These are phyloP conservation scores for Gasterosteus nipponicus DNA, from an alignment of 2,113 vertebrate genomes.

Conservation along the genomic window DNA sequence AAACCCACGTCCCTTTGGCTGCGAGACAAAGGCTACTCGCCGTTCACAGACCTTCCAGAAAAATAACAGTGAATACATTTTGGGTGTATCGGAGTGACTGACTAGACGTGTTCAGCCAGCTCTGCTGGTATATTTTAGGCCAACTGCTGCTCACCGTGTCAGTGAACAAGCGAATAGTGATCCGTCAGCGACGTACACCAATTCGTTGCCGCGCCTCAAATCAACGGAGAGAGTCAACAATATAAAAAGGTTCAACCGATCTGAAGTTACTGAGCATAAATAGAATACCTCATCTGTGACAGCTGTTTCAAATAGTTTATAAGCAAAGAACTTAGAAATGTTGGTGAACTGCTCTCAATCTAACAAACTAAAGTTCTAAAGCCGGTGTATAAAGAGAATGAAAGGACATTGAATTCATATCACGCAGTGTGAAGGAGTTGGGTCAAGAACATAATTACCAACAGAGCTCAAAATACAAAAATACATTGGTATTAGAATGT, in stretches of 20 bases:
- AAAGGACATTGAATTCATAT: conserved; percentile 28
- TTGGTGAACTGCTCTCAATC: neutral
- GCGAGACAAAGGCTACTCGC: neutral
- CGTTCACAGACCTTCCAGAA: conserved; percentile 22
- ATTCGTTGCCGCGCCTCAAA: conserved; percentile 41
- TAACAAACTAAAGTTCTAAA: conserved; percentile 35
- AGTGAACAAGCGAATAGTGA: conserved; percentile 45
- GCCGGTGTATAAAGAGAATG: conserved; percentile 14
- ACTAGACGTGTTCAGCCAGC: conserved; percentile 69
- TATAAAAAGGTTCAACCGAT: conserved; percentile 12
- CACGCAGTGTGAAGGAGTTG: conserved; percentile 15
- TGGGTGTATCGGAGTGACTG: conserved; percentile 39
- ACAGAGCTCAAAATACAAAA: conserved; percentile 23
- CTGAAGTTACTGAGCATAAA: conserved; percentile 8
- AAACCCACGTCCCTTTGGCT: neutral
- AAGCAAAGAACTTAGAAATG: conserved; percentile 17
- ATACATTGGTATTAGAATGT: conserved; percentile 16
- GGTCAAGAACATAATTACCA: conserved; percentile 39
- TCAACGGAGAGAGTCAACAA: conserved; percentile 26
- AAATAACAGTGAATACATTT: neutral
- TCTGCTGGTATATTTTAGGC: conserved; percentile 59
- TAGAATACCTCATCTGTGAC: neutral
- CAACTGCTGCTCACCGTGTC: conserved; percentile 27
- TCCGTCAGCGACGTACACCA: conserved; percentile 31
- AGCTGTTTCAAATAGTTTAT: neutral